Evolutionary conservation across 2,888 invertebrate genomes (phyloP).

Genomic region (Tinea trinotella): DNA sequence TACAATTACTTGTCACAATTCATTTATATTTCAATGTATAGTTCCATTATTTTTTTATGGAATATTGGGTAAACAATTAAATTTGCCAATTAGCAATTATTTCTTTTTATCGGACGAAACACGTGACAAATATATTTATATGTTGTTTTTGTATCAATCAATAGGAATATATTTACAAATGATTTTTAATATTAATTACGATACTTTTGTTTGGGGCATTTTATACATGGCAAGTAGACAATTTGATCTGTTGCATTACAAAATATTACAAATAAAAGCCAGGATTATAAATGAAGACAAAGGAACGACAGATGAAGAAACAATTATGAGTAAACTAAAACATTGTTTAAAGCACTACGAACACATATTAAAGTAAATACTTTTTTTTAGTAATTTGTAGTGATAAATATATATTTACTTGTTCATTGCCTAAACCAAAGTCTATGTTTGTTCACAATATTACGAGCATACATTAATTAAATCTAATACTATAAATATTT

Average conservation of each 20-base stretch:
- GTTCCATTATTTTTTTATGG: neutral
- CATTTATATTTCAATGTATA: neutral
- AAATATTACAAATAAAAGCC: constrained; percentile 3
- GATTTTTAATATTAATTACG: constrained; percentile 45
- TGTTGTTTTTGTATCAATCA: constrained; percentile 43
- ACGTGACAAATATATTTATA: constrained; percentile 34
- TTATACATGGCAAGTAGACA: constrained; percentile 30
- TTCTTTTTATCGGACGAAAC: constrained; percentile 44
- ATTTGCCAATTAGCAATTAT: constrained; percentile 50
- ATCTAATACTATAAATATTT: no score
- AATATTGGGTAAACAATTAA: constrained; percentile 25
- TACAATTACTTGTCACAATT: neutral
- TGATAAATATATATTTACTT: neutral
- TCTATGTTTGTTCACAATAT: no score
- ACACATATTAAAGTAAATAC: neutral
- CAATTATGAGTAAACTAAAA: constrained; percentile 1
- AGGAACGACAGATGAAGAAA: neutral
- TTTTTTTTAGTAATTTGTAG: no score
- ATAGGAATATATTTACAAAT: constrained; percentile 49
- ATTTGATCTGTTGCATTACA: constrained; percentile 2
- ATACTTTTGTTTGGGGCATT: constrained; percentile 44
- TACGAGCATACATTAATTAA: no score
- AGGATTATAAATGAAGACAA: neutral
- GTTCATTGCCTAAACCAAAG: no score
- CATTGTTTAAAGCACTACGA: constrained; percentile 11